phyloP scores from a whole-genome alignment of 2,113 vertebrate genomes.

The Pycnonotus jocosus region DNA sequence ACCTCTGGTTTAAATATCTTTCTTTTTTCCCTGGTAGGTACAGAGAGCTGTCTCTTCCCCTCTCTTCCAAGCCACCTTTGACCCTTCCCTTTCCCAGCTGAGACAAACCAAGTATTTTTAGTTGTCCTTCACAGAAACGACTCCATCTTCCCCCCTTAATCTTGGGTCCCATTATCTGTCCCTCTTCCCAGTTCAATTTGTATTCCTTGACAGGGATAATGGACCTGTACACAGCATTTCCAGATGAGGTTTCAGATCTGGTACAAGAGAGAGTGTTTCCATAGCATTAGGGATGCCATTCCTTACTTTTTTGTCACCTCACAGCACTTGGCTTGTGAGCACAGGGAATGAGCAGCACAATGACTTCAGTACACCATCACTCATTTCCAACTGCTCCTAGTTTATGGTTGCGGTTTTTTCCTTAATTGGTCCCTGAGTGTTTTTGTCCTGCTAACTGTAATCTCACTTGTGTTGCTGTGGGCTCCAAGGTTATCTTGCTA shows the following conservation, averaged over 20 bases:
- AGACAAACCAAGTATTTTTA: neutral
- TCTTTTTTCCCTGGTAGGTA: neutral
- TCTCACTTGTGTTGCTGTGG: neutral
- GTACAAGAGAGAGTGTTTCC: neutral
- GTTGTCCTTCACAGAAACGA: accelerated
- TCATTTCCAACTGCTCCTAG: neutral
- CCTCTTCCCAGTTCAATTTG: neutral
- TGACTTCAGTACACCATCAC: neutral
- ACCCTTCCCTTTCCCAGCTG: neutral
- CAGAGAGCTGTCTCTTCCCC: neutral
- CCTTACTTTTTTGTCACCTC: neutral
- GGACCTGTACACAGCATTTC: accelerated
- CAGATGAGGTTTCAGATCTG: neutral
- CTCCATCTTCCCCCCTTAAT: neutral
- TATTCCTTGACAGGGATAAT: neutral
- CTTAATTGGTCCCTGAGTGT: neutral
- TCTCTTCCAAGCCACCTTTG: neutral
- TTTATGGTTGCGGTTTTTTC: neutral
- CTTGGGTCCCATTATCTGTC: neutral
- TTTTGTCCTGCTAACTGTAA: neutral
- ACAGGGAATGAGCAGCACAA: neutral
- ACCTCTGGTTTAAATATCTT: neutral
- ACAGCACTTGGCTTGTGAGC: neutral
- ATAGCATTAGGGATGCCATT: neutral
- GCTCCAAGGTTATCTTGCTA: neutral